These are phyloP conservation scores for Homarus gammarus DNA, from an alignment of 2,888 invertebrate genomes.

Conservation along the genomic window DNA sequence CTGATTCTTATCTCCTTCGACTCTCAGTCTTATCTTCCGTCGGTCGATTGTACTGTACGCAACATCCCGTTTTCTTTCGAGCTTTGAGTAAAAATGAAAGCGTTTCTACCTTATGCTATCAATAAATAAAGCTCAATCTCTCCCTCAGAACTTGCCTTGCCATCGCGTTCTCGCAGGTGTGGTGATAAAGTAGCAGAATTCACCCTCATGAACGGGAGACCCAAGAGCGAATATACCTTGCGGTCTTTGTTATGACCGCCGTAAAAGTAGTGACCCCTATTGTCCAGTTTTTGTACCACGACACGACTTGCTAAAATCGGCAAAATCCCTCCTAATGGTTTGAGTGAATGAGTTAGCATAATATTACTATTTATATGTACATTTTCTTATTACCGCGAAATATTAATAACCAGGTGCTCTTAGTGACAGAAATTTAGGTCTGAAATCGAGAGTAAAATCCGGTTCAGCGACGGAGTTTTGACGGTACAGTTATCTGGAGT, in stretches of 20 bases:
- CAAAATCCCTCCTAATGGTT: constrained; percentile 39
- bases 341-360: constrained; percentile 43
- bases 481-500: too few species aligned
- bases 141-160: neutral
- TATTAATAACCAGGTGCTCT: too few species aligned
- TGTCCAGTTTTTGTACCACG: constrained; percentile 41
- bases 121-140: neutral
- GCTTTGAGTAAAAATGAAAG: too few species aligned
- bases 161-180: neutral
- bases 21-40: neutral
- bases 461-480: too few species aligned
- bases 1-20: neutral
- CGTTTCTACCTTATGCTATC: neutral
- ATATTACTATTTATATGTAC: neutral
- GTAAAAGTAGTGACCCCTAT: constrained; percentile 35
- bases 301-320: constrained; percentile 41
- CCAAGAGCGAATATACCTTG: constrained; percentile 19
- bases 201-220: neutral
- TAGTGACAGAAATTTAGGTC: too few species aligned
- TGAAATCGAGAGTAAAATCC: too few species aligned
- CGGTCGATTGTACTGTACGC: neutral
- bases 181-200: neutral
- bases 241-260: constrained; percentile 30
- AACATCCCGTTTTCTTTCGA: neutral
- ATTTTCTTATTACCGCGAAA: neutral